Conservation (phyloP, 2,888 invertebrate species). For the Colletes collaris region DNA sequence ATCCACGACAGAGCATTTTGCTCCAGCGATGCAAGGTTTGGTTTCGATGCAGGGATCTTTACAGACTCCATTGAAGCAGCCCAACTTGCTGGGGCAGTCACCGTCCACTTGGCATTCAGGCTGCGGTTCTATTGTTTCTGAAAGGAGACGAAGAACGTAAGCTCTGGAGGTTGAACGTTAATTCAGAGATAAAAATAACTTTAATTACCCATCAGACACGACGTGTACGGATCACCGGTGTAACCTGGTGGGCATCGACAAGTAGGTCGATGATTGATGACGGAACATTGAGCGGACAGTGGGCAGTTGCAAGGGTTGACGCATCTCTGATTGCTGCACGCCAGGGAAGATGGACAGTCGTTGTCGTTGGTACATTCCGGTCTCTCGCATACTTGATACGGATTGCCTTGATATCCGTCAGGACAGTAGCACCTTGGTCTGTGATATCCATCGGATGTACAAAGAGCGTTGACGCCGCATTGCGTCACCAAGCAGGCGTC, state of each 20-base stretch:
- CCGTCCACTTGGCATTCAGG: constrained; percentile 91
- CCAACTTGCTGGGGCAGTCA: constrained; percentile 93
- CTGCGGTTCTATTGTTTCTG: constrained; percentile 84
- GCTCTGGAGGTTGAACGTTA: too few species aligned
- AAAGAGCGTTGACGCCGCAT: constrained; percentile 92
- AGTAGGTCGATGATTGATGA: constrained; percentile 89
- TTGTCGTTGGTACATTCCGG: constrained; percentile 90
- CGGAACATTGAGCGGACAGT: constrained; percentile 89
- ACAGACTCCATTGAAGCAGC: constrained; percentile 92
- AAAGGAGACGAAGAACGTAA: neutral
- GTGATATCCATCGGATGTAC: constrained; percentile 90
- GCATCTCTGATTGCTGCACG: constrained; percentile 91
- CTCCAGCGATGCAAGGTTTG: constrained; percentile 91
- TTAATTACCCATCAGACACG: constrained; percentile 86
- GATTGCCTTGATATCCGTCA: constrained; percentile 90
- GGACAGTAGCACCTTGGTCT: constrained; percentile 91
- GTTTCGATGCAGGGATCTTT: constrained; percentile 91
- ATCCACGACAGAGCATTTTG: constrained; percentile 93
- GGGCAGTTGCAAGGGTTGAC: constrained; percentile 94
- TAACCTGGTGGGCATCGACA: constrained; percentile 94
- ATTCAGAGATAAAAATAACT: neutral
- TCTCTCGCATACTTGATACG: constrained; percentile 89
- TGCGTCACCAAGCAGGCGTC: constrained; percentile 92
- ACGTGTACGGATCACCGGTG: constrained; percentile 89
- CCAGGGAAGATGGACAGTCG: constrained; percentile 91